Conservation (phyloP, 2,113 vertebrate genomes). For the Chlamydotis undulata region DNA sequence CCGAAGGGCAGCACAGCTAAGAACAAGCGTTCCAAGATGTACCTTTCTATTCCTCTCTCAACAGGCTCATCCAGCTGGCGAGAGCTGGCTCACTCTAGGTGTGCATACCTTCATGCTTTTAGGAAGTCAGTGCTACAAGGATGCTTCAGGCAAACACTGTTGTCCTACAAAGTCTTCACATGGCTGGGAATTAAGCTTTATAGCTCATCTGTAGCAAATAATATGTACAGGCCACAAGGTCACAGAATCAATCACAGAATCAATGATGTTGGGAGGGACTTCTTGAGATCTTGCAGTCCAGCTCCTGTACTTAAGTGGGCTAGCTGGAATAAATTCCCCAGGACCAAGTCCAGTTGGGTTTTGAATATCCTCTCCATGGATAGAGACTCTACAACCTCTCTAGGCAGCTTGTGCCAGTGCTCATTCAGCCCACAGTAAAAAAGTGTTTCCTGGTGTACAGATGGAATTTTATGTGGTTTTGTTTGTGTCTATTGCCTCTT, state of each 20-base stretch:
- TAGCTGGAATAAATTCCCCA: background rate
- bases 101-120: background rate
- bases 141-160: background rate
- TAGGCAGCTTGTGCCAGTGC: background rate
- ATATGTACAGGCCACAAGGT: background rate
- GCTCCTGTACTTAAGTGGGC: background rate
- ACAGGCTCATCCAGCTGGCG: background rate
- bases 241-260: background rate
- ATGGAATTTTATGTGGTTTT: background rate
- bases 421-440: background rate
- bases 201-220: background rate
- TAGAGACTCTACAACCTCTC: background rate
- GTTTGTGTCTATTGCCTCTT: background rate
- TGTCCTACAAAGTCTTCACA: background rate
- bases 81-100: background rate
- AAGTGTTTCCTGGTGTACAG: background rate
- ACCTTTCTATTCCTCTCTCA: background rate
- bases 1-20: background rate
- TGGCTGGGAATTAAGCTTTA: background rate
- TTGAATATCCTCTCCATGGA: background rate
- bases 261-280: background rate
- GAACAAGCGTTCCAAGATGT: background rate
- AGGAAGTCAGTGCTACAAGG: background rate
- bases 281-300: background rate
- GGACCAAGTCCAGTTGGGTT: background rate